Percentiles rank a stretch among this genome's conserved stretches.
Evolutionary conservation across 2,113 vertebrate species (phyloP).

Genomic region (Trinectes maculatus): DNA sequence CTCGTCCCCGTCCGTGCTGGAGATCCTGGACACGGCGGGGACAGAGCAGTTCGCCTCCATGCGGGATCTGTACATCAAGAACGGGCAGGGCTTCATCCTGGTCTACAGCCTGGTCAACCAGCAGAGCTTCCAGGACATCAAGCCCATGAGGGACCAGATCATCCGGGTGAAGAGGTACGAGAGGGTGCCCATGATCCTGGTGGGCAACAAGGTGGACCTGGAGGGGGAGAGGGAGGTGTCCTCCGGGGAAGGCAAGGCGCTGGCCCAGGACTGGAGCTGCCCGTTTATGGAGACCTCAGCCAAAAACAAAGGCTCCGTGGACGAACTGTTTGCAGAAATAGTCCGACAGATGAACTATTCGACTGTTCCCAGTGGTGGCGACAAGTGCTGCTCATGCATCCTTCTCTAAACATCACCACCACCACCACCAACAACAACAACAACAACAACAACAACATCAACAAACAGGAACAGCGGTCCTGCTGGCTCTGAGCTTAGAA

Average conservation of each 20-base stretch:
- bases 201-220: slow-evolving; percentile 86
- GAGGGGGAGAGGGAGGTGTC: slow-evolving; percentile 94
- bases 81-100: slow-evolving; percentile 81
- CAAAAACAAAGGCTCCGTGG: slow-evolving; percentile 96
- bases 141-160: slow-evolving; percentile 96
- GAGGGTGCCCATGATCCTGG: slow-evolving; percentile 94
- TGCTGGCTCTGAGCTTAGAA: slow-evolving; percentile 15
- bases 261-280: slow-evolving; percentile 96
- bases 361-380: slow-evolving; percentile 88
- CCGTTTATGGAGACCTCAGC: slow-evolving; percentile 96
- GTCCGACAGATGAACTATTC: slow-evolving; percentile 97
- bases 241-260: slow-evolving; percentile 91
- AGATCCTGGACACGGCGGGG: slow-evolving; percentile 82
- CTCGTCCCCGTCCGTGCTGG: slow-evolving; percentile 80
- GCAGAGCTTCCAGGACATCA: slow-evolving; percentile 97
- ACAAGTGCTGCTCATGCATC: slow-evolving; percentile 86
- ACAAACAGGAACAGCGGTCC: slow-evolving; percentile 8
- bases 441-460: slow-evolving; percentile 15
- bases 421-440: neutral
- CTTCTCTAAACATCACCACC: slow-evolving; percentile 53
- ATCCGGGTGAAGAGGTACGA: slow-evolving; percentile 95
- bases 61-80: slow-evolving; percentile 89
- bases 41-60: slow-evolving; percentile 96
- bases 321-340: slow-evolving; percentile 95
- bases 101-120: slow-evolving; percentile 84